Evolutionary conservation across 2,888 invertebrate species (phyloP), one percentile per base, ranked within the genome.

Genomic region (Timema podura): DNA sequence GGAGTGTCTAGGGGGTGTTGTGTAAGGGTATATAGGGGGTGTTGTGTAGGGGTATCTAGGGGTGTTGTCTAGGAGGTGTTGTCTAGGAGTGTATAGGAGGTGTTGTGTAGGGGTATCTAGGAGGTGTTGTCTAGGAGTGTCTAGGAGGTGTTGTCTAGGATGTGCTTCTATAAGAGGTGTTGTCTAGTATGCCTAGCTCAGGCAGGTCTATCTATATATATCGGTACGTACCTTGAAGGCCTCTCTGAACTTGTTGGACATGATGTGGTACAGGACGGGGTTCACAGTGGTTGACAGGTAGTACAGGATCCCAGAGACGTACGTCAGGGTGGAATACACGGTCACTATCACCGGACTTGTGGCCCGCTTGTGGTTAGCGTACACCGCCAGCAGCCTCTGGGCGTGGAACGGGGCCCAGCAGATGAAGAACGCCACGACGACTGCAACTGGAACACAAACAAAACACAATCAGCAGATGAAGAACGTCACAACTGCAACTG

Each of bases 371-470:
- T 83, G 89, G 76, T 85, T 84, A 75, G 85, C 86, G 77, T 93
- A 92, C 71, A 92, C 89, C 0, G 93, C 93, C 79, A 95, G 85
- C 54, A 96, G 85, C 68, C 96, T 84, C 81, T 96, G 96, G 11
- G 93, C 91, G 82, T 96, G 96, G 81, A 96, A 96, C 1, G 96
- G 96, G 6, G 92, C 92, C 92, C 92, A 93, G 81, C 94, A 95
- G 72, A 93, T 86, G 81, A 92, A 91, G 81, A 80, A 85, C 8
- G 93, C 92, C 78, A 93, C 89, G 75, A 93, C 93, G 74, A 95
- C 89, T 73, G 93, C 93, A 81, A 95, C 95, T 87, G 88, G 30
- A 30, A 30, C 30, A 30, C 30, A 30, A 30, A 30, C 30, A 30
- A 30, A 30, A 30, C 30, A 3, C 30, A 30, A 30, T 30, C 30